Evolutionary conservation across 2,888 invertebrate genomes (phyloP).

Genomic region (Apodemia zela): DNA sequence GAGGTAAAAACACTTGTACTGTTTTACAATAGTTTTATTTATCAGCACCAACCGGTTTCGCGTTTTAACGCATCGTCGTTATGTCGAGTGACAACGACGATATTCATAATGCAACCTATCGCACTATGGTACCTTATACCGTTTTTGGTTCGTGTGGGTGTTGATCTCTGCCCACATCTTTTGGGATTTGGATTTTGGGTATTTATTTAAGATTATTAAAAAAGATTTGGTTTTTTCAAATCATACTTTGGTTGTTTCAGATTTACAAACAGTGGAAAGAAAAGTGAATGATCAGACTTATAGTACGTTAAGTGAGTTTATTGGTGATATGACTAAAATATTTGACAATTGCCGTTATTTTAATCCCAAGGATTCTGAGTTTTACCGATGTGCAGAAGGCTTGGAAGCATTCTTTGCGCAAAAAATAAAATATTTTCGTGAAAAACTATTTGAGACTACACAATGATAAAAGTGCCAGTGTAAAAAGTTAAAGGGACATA

Average conservation of each 20-base stretch:
- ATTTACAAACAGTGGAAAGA: constrained; percentile 94
- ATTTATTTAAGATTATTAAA: too few species aligned
- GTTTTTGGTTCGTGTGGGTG: too few species aligned
- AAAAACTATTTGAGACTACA: constrained; percentile 86
- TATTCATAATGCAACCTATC: too few species aligned
- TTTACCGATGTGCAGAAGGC: constrained; percentile 97
- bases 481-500: constrained; percentile 2
- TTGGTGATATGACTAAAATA: constrained; percentile 98
- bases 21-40: too few species aligned
- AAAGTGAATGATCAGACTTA: constrained; percentile 92
- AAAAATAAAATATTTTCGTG: constrained; percentile 93
- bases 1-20: too few species aligned
- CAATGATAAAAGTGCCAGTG: constrained; percentile 68
- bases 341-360: constrained; percentile 99
- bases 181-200: too few species aligned
- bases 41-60: too few species aligned
- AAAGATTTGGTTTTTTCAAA: not conserved
- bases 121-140: too few species aligned
- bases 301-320: constrained; percentile 94
- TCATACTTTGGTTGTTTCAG: constrained; percentile 71
- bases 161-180: too few species aligned
- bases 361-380: constrained; percentile 96
- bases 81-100: too few species aligned
- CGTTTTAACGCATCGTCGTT: too few species aligned
- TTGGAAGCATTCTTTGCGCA: constrained; percentile 97